Evolutionary conservation across 53 echinoderm and acorn worm species (phyloP).

Genomic region (Arbacia lixula): DNA sequence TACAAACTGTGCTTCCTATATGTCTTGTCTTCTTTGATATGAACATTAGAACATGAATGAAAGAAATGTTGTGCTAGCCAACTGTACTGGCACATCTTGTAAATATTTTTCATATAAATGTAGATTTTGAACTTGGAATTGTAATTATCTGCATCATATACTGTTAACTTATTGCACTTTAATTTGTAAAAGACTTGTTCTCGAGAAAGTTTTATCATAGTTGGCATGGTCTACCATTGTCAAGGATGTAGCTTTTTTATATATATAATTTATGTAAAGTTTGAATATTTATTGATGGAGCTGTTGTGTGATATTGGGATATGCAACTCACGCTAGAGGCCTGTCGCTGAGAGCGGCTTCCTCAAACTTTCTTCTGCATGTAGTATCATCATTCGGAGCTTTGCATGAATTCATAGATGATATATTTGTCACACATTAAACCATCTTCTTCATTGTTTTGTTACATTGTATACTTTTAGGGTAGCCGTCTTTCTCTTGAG

Average conservation of each 20-base stretch:
- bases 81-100: constrained; percentile 35
- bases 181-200: constrained; percentile 34
- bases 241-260: constrained; percentile 28
- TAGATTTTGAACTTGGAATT: constrained; percentile 52
- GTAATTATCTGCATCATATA: constrained; percentile 55
- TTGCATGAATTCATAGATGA: too few relatives aligned
- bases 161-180: constrained; percentile 54
- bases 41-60: constrained; percentile 2
- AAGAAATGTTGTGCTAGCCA: background rate
- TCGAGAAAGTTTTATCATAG: constrained; percentile 17
- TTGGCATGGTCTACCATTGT: constrained; percentile 2
- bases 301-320: constrained; percentile 33
- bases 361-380: too few relatives aligned
- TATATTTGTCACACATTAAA: too few relatives aligned
- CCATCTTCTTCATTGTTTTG: too few relatives aligned
- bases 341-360: too few relatives aligned
- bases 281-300: constrained; percentile 48
- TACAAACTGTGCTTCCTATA: constrained; percentile 49
- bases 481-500: too few relatives aligned
- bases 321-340: constrained; percentile 43
- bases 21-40: constrained; percentile 46
- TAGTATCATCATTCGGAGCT: too few relatives aligned
- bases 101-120: constrained; percentile 50
- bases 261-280: constrained; percentile 31
- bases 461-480: too few relatives aligned